Conservation (phyloP, 2,113 vertebrate genomes). For the Pungitius pungitius region DNA sequence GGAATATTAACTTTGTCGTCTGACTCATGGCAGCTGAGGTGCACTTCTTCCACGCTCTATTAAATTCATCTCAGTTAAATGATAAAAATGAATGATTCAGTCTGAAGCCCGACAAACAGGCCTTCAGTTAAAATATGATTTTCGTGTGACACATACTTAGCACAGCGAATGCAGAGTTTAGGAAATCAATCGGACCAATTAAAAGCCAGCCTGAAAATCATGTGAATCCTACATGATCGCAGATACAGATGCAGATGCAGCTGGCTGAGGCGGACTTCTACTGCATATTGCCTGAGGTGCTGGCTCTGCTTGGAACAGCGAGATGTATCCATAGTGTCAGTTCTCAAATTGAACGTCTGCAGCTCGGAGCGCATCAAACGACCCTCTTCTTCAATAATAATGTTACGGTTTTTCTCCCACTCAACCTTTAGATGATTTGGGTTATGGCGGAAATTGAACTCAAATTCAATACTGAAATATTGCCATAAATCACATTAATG, state of each 20-base stretch:
- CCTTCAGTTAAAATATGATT: constrained; percentile 51
- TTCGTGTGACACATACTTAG: constrained; percentile 29
- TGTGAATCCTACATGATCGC: constrained; percentile 28
- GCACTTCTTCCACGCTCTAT: constrained; percentile 55
- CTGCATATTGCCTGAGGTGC: constrained; percentile 26
- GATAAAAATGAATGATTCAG: constrained; percentile 62
- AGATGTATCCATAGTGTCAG: constrained; percentile 43
- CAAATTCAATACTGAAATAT: constrained; percentile 28
- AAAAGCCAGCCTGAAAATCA: constrained; percentile 22
- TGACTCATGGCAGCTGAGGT: constrained; percentile 62
- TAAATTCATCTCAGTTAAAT: constrained; percentile 65
- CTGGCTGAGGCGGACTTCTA: constrained; percentile 10
- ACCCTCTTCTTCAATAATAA: constrained; percentile 27
- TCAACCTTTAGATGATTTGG: constrained; percentile 47
- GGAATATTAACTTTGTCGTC: constrained; percentile 44
- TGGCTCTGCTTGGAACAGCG: constrained; percentile 37
- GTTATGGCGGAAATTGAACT: constrained; percentile 33
- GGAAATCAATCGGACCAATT: constrained; percentile 42
- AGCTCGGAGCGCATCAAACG: constrained; percentile 43
- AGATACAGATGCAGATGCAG: constrained; percentile 23
- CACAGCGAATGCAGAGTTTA: constrained; percentile 8
- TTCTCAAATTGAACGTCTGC: constrained; percentile 53
- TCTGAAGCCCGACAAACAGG: constrained; percentile 49
- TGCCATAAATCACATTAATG: constrained; percentile 22
- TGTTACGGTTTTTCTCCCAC: constrained; percentile 23